A percentile compares a stretch with the other conserved stretches of the same genome.
Evolutionary conservation across 2,113 vertebrate genomes (phyloP).

Genomic region (Solea solea): DNA sequence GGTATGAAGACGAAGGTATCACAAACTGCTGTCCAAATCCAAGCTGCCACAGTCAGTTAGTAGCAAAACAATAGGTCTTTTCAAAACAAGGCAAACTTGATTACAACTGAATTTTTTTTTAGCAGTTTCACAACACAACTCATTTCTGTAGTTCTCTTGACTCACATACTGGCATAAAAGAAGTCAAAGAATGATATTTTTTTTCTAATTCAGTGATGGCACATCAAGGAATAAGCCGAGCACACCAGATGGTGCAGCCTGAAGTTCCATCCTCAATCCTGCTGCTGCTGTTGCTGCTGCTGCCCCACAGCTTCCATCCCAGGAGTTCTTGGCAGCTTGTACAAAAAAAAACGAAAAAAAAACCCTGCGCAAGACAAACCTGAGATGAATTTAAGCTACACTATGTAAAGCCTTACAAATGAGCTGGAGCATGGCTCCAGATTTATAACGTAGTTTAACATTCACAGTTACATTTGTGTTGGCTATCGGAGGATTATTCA

Average conservation of each 20-base stretch:
- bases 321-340: slow-evolving; percentile 58
- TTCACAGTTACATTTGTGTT: slow-evolving; percentile 6
- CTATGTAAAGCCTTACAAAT: slow-evolving; percentile 50
- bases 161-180: slow-evolving; percentile 6
- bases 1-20: slow-evolving; percentile 21
- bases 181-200: not conserved
- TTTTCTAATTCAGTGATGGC: slow-evolving; percentile 18
- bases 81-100: no score
- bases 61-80: slow-evolving; percentile 29
- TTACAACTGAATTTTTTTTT: no score
- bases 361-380: not conserved
- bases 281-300: slow-evolving; percentile 10
- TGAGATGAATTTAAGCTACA: slow-evolving; percentile 33
- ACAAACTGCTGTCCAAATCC: slow-evolving; percentile 28
- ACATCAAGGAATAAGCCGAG: slow-evolving; percentile 41
- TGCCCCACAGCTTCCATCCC: slow-evolving; percentile 19
- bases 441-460: slow-evolving; percentile 13
- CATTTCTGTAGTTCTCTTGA: not conserved
- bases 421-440: slow-evolving; percentile 2
- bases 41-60: slow-evolving; percentile 38
- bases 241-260: slow-evolving; percentile 53
- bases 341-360: slow-evolving; percentile 34
- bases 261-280: slow-evolving; percentile 13
- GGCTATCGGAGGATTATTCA: slow-evolving; percentile 1
- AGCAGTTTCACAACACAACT: not conserved